Conservation (phyloP, 2,888 invertebrate species). For the Coleophora deauratella region DNA sequence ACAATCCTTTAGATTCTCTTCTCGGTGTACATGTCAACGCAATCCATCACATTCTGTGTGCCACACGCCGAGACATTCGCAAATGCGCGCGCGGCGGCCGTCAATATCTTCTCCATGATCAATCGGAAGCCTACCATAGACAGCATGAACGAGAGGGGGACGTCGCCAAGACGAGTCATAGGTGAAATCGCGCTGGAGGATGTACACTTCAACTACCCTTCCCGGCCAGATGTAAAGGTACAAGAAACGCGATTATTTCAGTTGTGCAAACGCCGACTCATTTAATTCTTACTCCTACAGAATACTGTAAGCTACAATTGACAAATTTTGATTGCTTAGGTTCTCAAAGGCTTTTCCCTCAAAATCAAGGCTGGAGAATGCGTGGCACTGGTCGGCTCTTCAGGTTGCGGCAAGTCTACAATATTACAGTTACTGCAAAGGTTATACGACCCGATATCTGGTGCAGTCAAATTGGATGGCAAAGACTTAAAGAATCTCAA, state of each 20-base stretch:
- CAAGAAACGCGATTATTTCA: neutral
- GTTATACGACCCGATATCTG: constrained; percentile 78
- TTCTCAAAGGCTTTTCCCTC: constrained; percentile 79
- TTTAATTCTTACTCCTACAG: too few species aligned
- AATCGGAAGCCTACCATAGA: constrained; percentile 82
- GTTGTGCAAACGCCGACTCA: neutral
- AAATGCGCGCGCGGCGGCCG: constrained; percentile 82
- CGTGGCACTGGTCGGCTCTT: constrained; percentile 82
- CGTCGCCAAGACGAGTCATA: constrained; percentile 68
- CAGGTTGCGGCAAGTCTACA: constrained; percentile 89
- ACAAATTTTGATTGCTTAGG: too few species aligned
- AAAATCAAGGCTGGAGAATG: constrained; percentile 79
- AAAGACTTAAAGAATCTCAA: constrained; percentile 80
- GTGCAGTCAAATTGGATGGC: constrained; percentile 77
- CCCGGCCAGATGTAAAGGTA: constrained; percentile 81
- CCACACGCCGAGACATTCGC: constrained; percentile 85
- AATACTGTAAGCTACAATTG: too few species aligned
- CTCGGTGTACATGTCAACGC: constrained; percentile 83
- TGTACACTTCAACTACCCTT: constrained; percentile 85
- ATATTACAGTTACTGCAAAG: constrained; percentile 83
- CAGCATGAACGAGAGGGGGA: constrained; percentile 75
- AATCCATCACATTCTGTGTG: constrained; percentile 82
- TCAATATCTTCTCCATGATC: constrained; percentile 80
- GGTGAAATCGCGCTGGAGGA: constrained; percentile 82
- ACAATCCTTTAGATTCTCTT: constrained; percentile 76